Percentiles rank a stretch among this genome's conserved stretches.
Evolutionary conservation across 2,888 invertebrate species (phyloP).

Genomic region (Chrysotoxum bicinctum): DNA sequence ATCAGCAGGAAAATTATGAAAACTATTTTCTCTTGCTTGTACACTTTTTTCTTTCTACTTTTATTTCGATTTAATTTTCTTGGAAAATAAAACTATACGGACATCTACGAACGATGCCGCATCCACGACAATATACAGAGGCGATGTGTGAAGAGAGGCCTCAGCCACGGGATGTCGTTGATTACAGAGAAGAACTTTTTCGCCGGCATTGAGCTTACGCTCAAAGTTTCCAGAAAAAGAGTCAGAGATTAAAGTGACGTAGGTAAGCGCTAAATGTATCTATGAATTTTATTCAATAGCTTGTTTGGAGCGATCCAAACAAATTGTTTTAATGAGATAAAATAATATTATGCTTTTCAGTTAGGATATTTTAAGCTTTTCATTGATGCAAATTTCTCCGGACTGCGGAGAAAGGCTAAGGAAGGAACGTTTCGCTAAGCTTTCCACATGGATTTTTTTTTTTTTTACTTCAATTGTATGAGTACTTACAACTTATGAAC

Average conservation of each 20-base stretch:
- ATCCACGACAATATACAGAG: slow-evolving; percentile 50
- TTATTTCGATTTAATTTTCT: slow-evolving; percentile 40
- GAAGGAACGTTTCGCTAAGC: background rate
- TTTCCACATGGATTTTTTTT: slow-evolving; percentile 11
- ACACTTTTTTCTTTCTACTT: slow-evolving; percentile 11
- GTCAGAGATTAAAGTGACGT: slow-evolving; percentile 4
- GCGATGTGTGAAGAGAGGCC: slow-evolving; percentile 21
- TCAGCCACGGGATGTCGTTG: slow-evolving; percentile 19
- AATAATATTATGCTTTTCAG: slow-evolving; percentile 41
- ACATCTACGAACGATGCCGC: slow-evolving; percentile 55
- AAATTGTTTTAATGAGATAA: slow-evolving; percentile 15
- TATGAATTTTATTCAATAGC: slow-evolving; percentile 4
- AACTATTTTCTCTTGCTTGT: slow-evolving; percentile 40
- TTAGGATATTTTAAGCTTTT: slow-evolving; percentile 49
- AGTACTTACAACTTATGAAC: background rate
- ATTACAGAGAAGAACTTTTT: slow-evolving; percentile 33
- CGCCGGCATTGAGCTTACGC: slow-evolving; percentile 61
- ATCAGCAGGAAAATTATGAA: slow-evolving; percentile 39
- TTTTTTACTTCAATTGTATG: background rate
- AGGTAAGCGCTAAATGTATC: background rate
- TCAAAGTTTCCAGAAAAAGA: slow-evolving; percentile 51
- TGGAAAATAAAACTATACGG: slow-evolving; percentile 25
- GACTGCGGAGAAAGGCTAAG: background rate
- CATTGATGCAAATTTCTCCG: slow-evolving; percentile 52
- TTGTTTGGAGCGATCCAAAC: slow-evolving; percentile 12